Conservation (phyloP, 2,113 vertebrate genomes). For the Eolophus roseicapilla region DNA sequence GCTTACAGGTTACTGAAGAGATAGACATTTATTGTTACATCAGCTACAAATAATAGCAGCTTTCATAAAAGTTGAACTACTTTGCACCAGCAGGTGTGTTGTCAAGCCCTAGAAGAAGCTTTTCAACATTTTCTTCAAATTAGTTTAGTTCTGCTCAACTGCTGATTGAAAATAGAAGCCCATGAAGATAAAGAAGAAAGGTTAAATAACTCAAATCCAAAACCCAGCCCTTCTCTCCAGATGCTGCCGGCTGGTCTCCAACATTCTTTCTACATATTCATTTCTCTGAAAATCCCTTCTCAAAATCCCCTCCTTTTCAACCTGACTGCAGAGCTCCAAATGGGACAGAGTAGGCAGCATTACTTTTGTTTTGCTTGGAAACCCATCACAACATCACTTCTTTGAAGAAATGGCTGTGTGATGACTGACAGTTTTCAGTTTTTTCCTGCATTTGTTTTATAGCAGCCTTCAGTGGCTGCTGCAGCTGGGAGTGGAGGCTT, state of each 20-base stretch:
- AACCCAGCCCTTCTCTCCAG: background rate
- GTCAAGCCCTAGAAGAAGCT: background rate
- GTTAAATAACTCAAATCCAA: constrained; percentile 4
- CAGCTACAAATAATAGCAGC: background rate
- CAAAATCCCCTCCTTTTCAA: constrained; percentile 41
- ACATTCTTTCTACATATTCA: constrained; percentile 11
- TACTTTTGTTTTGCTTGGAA: constrained; percentile 38
- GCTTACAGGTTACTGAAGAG: background rate
- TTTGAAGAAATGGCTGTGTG: background rate
- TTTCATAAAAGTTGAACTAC: background rate
- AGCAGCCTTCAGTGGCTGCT: background rate
- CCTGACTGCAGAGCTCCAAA: background rate
- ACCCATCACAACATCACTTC: background rate
- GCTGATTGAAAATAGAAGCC: background rate
- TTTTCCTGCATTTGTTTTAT: background rate
- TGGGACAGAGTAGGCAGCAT: background rate
- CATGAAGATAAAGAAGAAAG: background rate
- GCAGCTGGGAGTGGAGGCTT: background rate
- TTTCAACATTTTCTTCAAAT: constrained; percentile 4
- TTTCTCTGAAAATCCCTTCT: background rate
- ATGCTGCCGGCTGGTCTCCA: constrained; percentile 1
- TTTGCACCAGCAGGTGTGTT: background rate
- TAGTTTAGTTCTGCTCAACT: background rate
- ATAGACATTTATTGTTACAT: background rate
- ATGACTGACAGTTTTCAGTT: background rate